These are phyloP conservation scores for Hydrolagus affinis DNA, from an alignment of 2,113 vertebrate species.

Conservation along the genomic window DNA sequence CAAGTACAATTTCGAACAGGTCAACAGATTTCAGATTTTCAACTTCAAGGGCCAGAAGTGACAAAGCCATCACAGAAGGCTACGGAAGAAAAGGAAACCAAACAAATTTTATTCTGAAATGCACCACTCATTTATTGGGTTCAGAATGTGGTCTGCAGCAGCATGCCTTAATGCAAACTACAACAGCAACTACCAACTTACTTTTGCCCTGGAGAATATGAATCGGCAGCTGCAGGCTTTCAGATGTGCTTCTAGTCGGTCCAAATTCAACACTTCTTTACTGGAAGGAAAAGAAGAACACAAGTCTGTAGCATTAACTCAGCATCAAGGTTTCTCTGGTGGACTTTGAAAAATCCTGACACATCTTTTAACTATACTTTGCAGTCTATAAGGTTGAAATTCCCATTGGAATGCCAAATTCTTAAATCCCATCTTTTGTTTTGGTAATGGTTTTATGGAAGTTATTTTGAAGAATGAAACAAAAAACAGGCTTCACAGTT, in stretches of 20 bases:
- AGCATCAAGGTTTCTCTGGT: not conserved
- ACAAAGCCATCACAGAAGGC: constrained; percentile 88
- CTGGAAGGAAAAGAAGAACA: constrained; percentile 49
- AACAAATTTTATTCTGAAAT: not conserved
- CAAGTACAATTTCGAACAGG: constrained; percentile 71
- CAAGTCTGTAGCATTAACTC: not conserved
- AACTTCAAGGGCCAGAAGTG: constrained; percentile 82
- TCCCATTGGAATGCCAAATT: too few species aligned
- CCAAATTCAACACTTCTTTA: constrained; percentile 75
- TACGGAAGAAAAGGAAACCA: constrained; percentile 43
- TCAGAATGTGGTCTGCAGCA: constrained; percentile 9
- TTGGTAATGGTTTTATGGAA: too few species aligned
- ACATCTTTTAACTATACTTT: not conserved
- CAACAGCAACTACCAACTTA: constrained; percentile 47
- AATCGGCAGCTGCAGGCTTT: constrained; percentile 92
- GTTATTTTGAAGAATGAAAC: too few species aligned
- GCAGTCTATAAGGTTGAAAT: too few species aligned
- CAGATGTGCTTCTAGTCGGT: constrained; percentile 89
- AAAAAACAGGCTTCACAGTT: too few species aligned
- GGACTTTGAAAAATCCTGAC: not conserved
- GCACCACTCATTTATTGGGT: not conserved
- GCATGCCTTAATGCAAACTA: not conserved
- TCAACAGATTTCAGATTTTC: constrained; percentile 74
- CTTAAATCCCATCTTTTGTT: too few species aligned
- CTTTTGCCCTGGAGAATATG: constrained; percentile 93